Percentiles rank a stretch among this genome's conserved stretches.
Conservation (phyloP, 92 coral and sea anemone genomes). For the Pocillopora meandrina region DNA sequence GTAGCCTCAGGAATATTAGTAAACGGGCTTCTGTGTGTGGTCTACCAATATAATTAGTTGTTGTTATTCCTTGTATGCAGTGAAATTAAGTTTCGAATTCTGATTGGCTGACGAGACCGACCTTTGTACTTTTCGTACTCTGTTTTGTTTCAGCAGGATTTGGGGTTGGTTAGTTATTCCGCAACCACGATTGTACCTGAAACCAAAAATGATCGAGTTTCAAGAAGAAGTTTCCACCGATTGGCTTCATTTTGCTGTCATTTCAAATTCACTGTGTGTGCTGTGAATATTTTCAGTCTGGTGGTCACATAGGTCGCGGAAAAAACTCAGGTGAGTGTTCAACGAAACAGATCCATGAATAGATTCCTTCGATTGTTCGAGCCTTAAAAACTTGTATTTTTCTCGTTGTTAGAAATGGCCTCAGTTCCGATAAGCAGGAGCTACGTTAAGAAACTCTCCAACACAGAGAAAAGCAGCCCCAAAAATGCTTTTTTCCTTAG, state of each 20-base stretch:
- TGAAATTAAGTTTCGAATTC: too few relatives aligned
- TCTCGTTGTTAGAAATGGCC: constrained; percentile 2
- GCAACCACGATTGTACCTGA: background rate
- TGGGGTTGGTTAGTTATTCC: background rate
- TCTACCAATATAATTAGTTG: too few relatives aligned
- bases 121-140: too few relatives aligned
- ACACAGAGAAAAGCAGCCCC: background rate
- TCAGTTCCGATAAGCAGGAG: constrained; percentile 32
- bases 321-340: too few relatives aligned
- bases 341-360: too few relatives aligned
- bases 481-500: background rate
- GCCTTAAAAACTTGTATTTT: background rate
- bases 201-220: background rate
- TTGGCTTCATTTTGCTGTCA: constrained; percentile 73
- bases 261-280: constrained; percentile 52
- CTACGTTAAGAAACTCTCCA: constrained; percentile 26
- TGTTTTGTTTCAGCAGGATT: too few relatives aligned
- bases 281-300: background rate
- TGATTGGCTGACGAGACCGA: too few relatives aligned
- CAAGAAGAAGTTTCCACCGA: constrained; percentile 61
- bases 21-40: too few relatives aligned
- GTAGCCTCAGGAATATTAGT: too few relatives aligned
- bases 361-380: too few relatives aligned
- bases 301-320: too few relatives aligned
- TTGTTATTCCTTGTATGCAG: too few relatives aligned